Base-by-base conservation (phyloP, 2,797 vertebrate genomes). In the Poecilia gillii region DNA sequence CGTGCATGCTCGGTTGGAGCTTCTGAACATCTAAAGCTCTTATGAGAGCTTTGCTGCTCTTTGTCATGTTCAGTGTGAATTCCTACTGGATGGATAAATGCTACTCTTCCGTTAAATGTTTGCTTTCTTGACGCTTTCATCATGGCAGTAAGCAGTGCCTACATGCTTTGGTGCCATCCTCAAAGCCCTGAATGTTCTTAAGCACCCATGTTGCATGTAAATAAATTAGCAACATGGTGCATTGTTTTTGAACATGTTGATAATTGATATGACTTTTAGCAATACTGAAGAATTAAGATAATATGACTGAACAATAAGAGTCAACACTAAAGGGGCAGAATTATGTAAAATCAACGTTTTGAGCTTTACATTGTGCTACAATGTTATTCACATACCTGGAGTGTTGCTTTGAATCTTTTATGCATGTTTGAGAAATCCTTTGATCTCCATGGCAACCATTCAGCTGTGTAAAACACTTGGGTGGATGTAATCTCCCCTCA, bases 31-130 rank as follows among this genome's bases (percentile, higher is more conserved):
- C 31, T 66, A 31, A 23, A 57, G 59, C 41, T 74, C 45, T 7
- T 45, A 1, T 6, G 62, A 74, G 76, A 72, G 66, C 4, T 51
- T 5, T 33, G 28, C 73, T 23, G 62, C 41, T 18, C 20, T 6
- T 71, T 46, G 39, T 45, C 43, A 36, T 20, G 25, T 8, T 68
- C 36, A 11, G 49, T 76, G 51, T 81, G 49, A 62, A 28, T 31
- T 70, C 78, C 72, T 16, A 12, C 33, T 78, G 57, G 53, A 77
- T 47, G 13, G 47, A 55, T 31, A 43, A 55, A 57, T 33, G 28
- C 57, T 6, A 25, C 23, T n/a, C 71, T 49, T 47, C 43, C 25
- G n/a, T 12, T 47, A 20, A 25, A 47, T 47, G 13, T 36, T 49
- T n/a, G 70, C 3, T 36, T 12, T 18, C 45, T 47, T 81, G 39